Conservation (phyloP, 1,140 invertebrate genomes). For the Catajapyx aquilonaris region DNA sequence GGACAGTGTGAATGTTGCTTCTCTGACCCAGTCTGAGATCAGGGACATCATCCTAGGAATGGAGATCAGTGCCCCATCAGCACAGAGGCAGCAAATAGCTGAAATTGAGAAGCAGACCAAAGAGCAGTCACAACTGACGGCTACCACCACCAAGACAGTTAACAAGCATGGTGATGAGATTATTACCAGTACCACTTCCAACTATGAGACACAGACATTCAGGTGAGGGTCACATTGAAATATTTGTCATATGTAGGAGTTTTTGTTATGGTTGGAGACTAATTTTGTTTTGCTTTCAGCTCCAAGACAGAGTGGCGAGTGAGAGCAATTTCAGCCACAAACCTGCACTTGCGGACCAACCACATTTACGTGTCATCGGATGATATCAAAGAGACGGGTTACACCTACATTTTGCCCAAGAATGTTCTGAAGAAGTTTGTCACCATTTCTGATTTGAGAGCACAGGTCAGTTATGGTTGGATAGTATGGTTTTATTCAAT, state of each 20-base stretch:
- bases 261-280: neutral
- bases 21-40: conserved; percentile 95
- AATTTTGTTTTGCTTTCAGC: conserved; percentile 22
- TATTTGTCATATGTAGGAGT: neutral
- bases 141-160: conserved; percentile 91
- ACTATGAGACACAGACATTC: conserved; percentile 97
- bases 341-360: conserved; percentile 93
- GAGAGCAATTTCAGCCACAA: conserved; percentile 93
- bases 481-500: too few species aligned
- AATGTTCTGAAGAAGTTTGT: conserved; percentile 99
- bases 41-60: conserved; percentile 98
- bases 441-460: conserved; percentile 91
- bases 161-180: conserved; percentile 99
- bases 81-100: conserved; percentile 95
- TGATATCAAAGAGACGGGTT: conserved; percentile 98
- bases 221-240: conserved; percentile 13
- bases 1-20: conserved; percentile 84
- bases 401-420: conserved; percentile 96
- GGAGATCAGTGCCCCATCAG: conserved; percentile 98
- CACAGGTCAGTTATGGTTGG: conserved; percentile 63
- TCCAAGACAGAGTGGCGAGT: conserved; percentile 98
- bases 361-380: conserved; percentile 99
- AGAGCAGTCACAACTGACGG: conserved; percentile 93
- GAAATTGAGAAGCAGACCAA: conserved; percentile 99
- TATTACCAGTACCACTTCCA: conserved; percentile 94